Percentiles rank a stretch among this genome's conserved stretches.
These are phyloP conservation scores for Petrosia ficiformis DNA, from an alignment of 37 sponge, comb jelly and placozoan species.

Conservation along the genomic window DNA sequence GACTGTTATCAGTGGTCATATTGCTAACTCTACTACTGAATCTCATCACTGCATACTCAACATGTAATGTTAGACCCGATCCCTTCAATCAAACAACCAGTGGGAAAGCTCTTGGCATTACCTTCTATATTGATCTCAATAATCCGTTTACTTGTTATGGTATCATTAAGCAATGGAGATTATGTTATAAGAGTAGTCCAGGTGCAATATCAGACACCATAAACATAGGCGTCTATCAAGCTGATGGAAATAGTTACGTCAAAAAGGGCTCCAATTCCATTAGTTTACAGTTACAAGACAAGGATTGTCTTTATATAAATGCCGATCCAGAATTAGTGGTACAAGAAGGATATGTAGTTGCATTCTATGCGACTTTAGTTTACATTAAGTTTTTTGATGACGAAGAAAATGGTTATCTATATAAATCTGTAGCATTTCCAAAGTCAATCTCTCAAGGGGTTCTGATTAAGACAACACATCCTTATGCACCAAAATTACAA, in stretches of 20 bases:
- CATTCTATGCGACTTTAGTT: slow-evolving; percentile 1
- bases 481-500: slow-evolving; percentile 11
- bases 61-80: background rate
- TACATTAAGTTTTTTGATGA: slow-evolving; percentile 9
- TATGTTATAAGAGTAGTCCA: slow-evolving; percentile 18
- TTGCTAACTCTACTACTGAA: no score
- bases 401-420: background rate
- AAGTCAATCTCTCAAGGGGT: background rate
- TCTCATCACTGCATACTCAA: no score
- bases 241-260: slow-evolving; percentile 1
- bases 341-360: slow-evolving; percentile 3
- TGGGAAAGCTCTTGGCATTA: background rate
- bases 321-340: slow-evolving; percentile 1
- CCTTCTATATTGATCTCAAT: slow-evolving; percentile 17
- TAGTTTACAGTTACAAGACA: background rate
- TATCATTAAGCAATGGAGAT: background rate
- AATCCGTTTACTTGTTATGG: slow-evolving; percentile 16
- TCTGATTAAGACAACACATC: background rate
- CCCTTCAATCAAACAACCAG: background rate
- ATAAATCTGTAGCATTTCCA: slow-evolving; percentile 7
- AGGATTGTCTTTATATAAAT: background rate
- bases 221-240: background rate
- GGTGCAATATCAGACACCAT: slow-evolving; percentile 5
- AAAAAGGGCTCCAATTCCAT: background rate
- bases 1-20: no score